A percentile compares a stretch with the other conserved stretches of the same genome.
phyloP scores from a whole-genome alignment of 2,888 invertebrate genomes.

The Phorcus lineatus region DNA sequence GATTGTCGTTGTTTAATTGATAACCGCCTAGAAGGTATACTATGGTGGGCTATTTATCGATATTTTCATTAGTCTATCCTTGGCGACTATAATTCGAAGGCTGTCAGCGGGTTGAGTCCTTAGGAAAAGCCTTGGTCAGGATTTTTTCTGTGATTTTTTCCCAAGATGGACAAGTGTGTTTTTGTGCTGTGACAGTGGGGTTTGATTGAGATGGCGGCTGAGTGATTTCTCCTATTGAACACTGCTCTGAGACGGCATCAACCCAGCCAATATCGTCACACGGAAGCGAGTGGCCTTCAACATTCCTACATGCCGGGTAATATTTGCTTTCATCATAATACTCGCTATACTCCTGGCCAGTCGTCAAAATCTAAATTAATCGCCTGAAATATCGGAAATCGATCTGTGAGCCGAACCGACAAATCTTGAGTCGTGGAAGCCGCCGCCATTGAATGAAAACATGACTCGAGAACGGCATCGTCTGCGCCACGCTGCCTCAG shows the following conservation, averaged over 20 bases:
- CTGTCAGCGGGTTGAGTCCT: neutral
- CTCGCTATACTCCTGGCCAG: neutral
- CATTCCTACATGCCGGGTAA: conserved; percentile 1
- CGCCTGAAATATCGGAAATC: conserved; percentile 23
- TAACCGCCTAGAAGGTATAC: conserved; percentile 19
- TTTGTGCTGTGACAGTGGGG: conserved; percentile 14
- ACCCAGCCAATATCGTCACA: too few species aligned
- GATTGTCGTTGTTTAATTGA: conserved; percentile 27
- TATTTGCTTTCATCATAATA: conserved; percentile 20
- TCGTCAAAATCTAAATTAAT: conserved; percentile 24
- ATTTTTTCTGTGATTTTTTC: conserved; percentile 21
- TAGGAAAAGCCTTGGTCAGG: neutral
- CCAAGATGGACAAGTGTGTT: neutral
- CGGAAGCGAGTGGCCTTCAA: too few species aligned
- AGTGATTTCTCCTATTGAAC: too few species aligned
- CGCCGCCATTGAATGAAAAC: conserved; percentile 22
- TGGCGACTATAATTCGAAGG: conserved; percentile 7
- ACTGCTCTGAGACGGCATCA: too few species aligned
- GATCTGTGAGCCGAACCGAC: conserved; percentile 20
- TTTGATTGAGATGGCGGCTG: neutral
- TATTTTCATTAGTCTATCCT: conserved; percentile 22
- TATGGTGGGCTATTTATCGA: conserved; percentile 20
- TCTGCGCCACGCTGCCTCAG: conserved; percentile 33
- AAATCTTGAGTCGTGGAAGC: conserved; percentile 2
- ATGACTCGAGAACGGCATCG: conserved; percentile 30